Percentiles rank a stretch among this genome's conserved stretches.
phyloP scores from a whole-genome alignment of 2,113 vertebrate species.

The Leiothrix lutea region DNA sequence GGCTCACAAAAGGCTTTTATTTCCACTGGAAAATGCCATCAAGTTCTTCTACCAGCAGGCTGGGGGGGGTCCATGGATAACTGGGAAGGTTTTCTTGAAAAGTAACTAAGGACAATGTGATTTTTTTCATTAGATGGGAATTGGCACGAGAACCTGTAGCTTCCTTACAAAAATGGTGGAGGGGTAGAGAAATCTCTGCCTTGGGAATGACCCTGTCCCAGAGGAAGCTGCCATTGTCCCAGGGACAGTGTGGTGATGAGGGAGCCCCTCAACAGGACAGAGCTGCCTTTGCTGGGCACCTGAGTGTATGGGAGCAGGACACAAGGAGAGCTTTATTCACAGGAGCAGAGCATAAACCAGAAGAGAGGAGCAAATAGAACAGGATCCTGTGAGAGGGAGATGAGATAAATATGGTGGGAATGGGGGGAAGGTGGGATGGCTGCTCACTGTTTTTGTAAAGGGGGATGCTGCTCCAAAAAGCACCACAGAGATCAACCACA shows the following conservation, averaged over 20 bases:
- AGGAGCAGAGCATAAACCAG: background rate
- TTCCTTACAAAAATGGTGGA: background rate
- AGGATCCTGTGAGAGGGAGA: background rate
- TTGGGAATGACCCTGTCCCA: background rate
- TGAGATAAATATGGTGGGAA: background rate
- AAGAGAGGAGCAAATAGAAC: background rate
- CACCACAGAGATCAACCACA: background rate
- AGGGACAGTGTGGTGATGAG: background rate
- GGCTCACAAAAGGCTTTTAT: background rate
- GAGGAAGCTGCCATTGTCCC: background rate
- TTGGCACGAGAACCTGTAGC: background rate
- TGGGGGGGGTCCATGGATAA: background rate
- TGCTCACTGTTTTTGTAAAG: background rate
- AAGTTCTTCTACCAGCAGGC: background rate
- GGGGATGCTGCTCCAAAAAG: background rate
- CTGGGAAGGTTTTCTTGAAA: background rate
- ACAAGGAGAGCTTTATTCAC: background rate
- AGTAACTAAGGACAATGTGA: background rate
- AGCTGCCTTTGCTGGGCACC: background rate
- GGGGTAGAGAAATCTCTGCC: background rate
- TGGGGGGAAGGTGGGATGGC: background rate
- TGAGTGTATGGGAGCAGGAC: background rate
- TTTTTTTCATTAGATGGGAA: background rate
- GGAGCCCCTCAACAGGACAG: background rate
- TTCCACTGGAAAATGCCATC: background rate